A percentile compares a stretch with the other conserved stretches of the same genome.
phyloP scores from a whole-genome alignment of 2,113 vertebrate species.

The Scomber scombrus region DNA sequence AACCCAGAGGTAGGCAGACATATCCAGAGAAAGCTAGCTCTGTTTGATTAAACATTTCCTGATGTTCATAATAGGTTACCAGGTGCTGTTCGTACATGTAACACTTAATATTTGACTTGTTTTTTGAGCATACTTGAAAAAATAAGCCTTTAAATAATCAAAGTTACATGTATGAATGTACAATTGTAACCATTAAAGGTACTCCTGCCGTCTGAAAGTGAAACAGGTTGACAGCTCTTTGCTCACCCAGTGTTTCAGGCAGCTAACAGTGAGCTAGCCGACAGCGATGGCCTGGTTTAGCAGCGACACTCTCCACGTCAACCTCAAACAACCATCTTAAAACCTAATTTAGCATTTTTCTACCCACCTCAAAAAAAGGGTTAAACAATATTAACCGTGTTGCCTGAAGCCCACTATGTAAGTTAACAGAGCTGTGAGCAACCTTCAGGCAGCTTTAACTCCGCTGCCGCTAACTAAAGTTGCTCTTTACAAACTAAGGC shows the following conservation, averaged over 20 bases:
- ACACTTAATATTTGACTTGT: not conserved
- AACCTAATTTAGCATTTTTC: not conserved
- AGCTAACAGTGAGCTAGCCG: slow-evolving; percentile 44
- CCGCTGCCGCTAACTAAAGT: slow-evolving; percentile 49
- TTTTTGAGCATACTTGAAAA: not conserved
- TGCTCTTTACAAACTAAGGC: not conserved
- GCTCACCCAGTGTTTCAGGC: slow-evolving; percentile 50
- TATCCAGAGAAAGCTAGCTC: too few relatives aligned
- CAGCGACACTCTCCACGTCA: not conserved
- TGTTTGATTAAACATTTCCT: too few relatives aligned
- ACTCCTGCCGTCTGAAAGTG: not conserved
- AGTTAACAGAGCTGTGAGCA: slow-evolving; percentile 13
- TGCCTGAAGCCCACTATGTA: slow-evolving; percentile 25
- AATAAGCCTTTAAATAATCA: not conserved
- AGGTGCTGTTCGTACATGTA: not conserved
- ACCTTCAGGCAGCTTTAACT: slow-evolving; percentile 21
- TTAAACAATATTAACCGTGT: not conserved
- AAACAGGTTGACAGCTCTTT: slow-evolving; percentile 38
- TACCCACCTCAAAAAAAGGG: not conserved
- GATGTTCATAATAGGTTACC: not conserved
- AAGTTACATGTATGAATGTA: not conserved
- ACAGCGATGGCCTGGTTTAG: slow-evolving; percentile 21
- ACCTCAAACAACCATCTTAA: slow-evolving; percentile 5
- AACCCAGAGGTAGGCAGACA: not conserved
- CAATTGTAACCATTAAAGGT: not conserved